Base-by-base conservation (phyloP, 2,888 invertebrate species). In the Anoplius nigerrimus region DNA sequence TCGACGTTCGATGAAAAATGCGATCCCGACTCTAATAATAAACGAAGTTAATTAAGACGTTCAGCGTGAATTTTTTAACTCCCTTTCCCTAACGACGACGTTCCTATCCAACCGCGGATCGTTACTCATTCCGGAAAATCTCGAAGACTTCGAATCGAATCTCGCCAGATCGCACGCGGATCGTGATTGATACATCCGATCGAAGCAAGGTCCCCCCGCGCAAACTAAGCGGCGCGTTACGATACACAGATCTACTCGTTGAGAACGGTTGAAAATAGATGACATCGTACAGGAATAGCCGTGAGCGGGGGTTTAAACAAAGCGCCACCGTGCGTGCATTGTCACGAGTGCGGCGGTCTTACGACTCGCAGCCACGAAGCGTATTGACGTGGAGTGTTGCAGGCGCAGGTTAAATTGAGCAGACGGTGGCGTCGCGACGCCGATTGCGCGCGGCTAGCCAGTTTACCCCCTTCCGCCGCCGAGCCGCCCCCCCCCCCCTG, bases 341-440 rank as follows among this genome's bases (percentile, higher is more conserved):
- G 78, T 76, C 74, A 64, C 74, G 76, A 78, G 75, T 66, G 69
- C 71, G 65, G 57, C 58, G 34, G 34, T 34, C 69, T 66, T 69
- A 75, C 72, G 71, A 78, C 75, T 76, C 71, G 53, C 72, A 62
- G 48, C n/a, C 16, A 18, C 61, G 62, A 45, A 69, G 74, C 79
- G 79, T 79, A 79, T 79, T 79, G 79, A 79, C 79, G 79, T 76
- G 78, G 74, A 76, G 34, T 34, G 34, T 79, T 78, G 78, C 72
- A 72, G 74, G 71, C 79, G 74, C 79, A 68, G 81, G 81, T 83
- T 84, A 84, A 85, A 86, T 86, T 81, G 86, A 84, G 84, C 84
- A 85, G 84, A 84, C 84, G 81, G 78, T 83, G 81, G 83, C 85
- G 84, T 82, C 83, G 82, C 85, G 82, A 78, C 81, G 82, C 79